phyloP scores from a whole-genome alignment of 2,113 vertebrate genomes.

The Bettongia penicillata region DNA sequence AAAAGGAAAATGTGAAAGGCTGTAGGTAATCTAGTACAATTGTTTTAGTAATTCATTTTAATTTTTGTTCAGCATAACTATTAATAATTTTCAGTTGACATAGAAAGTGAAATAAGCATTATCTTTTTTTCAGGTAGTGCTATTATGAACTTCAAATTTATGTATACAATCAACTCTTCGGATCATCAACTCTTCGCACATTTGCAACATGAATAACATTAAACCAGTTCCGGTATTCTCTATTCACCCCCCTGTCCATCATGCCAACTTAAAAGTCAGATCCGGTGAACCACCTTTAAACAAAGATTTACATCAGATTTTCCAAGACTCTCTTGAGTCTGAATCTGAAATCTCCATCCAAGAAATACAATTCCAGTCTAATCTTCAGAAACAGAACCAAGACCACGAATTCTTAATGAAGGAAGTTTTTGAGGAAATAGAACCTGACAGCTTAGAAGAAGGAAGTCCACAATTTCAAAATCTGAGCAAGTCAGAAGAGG shows the following conservation, averaged over 20 bases:
- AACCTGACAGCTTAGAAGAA: slow-evolving; percentile 75
- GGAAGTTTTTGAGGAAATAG: slow-evolving; percentile 48
- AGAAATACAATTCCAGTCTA: slow-evolving; percentile 73
- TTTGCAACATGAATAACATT: slow-evolving; percentile 45
- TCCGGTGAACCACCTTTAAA: not conserved
- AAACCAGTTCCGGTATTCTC: slow-evolving; percentile 36
- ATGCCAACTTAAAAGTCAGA: slow-evolving; percentile 45
- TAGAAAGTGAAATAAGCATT: slow-evolving; percentile 28
- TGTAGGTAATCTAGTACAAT: slow-evolving; percentile 19
- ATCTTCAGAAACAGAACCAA: slow-evolving; percentile 61
- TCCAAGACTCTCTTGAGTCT: slow-evolving; percentile 81
- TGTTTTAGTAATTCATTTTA: not conserved
- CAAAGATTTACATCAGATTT: slow-evolving; percentile 35
- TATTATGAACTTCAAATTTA: not conserved
- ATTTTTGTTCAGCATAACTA: slow-evolving; percentile 34
- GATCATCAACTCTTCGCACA: not conserved
- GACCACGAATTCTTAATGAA: not conserved
- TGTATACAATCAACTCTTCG: slow-evolving; percentile 10
- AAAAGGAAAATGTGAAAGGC: slow-evolving; percentile 30
- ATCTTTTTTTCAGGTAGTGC: slow-evolving; percentile 62
- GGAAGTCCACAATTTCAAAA: slow-evolving; percentile 65
- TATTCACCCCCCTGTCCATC: slow-evolving; percentile 4
- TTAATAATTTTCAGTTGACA: not conserved
- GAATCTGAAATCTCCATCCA: slow-evolving; percentile 81
- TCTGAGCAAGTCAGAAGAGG: slow-evolving; percentile 56